Base-by-base conservation (phyloP, 2,113 vertebrate genomes). In the Nansenia antarctica region DNA sequence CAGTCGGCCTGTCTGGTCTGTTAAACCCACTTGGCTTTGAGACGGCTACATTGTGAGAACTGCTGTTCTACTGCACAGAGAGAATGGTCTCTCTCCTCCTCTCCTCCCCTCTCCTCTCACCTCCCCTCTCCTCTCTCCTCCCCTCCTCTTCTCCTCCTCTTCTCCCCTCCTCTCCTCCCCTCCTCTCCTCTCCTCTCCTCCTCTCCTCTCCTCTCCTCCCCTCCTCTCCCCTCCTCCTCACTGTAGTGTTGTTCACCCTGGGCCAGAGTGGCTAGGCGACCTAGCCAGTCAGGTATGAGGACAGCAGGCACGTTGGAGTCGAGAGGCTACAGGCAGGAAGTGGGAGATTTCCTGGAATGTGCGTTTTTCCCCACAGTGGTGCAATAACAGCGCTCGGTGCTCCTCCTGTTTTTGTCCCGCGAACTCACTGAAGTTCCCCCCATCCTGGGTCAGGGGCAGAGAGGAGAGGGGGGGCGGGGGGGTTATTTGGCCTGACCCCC, bases 341-440 rank as follows among this genome's bases (percentile, higher is more conserved):
- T 85, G 83, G 91, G 89, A 92, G 87, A 92, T 92, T 93, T 93
- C 92, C 92, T 93, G 92, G 92, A 93, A 93, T 92, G 90, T 89
- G 75, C 80, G 62, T 58, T 87, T 90, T 89, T 81, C 86, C 85
- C 87, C 67, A 73, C 83, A 82, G 86, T 87, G 85, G 88, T 87
- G 87, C 86, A 92, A 92, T 85, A 91, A 91, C 90, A 90, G 84
- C 32, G 37, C 29, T 14, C n/a, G n/a, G 73, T 15, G 70, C 80
- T 84, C 79, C 86, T 83, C 82, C 82, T 84, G 76, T 84, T 86
- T 87, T 86, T 70, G 79, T 88, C 85, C 80, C 65, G 67, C 62
- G 72, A 49, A 32, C 24, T 9, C 35, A 9, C 31, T 60, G 57
- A 3, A 20, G 30, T 61, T 71, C 61, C 55, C 9, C 54, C 26